Evolutionary conservation across 2,797 vertebrate species (phyloP).

Genomic region (Myoxocephalus aenaeus): DNA sequence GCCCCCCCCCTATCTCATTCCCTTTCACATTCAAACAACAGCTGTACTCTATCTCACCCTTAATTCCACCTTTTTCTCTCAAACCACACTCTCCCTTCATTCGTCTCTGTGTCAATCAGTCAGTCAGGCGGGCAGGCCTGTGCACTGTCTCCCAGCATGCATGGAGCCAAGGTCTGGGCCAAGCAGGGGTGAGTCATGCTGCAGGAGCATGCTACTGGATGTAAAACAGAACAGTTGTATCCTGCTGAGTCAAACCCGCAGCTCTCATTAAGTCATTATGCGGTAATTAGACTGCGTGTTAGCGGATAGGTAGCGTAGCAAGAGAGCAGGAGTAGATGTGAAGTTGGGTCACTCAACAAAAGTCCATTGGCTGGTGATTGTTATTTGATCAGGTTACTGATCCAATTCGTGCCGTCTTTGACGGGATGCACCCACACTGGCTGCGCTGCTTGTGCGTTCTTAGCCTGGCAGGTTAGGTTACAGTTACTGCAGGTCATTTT

Average conservation of each 20-base stretch:
- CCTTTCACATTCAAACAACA: constrained; percentile 10
- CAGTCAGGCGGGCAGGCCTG: constrained; percentile 41
- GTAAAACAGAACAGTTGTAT: constrained; percentile 79
- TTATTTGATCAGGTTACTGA: constrained; percentile 61
- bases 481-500: constrained; percentile 45
- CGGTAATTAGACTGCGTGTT: constrained; percentile 76
- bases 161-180: constrained; percentile 55
- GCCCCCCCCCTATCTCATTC: not conserved
- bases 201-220: constrained; percentile 75
- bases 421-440: constrained; percentile 21
- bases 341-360: constrained; percentile 38
- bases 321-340: constrained; percentile 44
- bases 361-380: constrained; percentile 30
- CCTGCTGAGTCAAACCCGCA: constrained; percentile 82
- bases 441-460: constrained; percentile 34
- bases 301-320: constrained; percentile 69
- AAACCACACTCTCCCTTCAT: constrained; percentile 39
- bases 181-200: constrained; percentile 74
- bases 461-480: constrained; percentile 50
- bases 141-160: constrained; percentile 46
- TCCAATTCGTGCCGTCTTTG: constrained; percentile 36
- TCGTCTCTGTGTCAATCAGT: constrained; percentile 44
- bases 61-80: constrained; percentile 43
- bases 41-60: constrained; percentile 43
- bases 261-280: constrained; percentile 81